Evolutionary conservation across 2,888 invertebrate genomes (phyloP).

Genomic region (Stictocephala bisonia): DNA sequence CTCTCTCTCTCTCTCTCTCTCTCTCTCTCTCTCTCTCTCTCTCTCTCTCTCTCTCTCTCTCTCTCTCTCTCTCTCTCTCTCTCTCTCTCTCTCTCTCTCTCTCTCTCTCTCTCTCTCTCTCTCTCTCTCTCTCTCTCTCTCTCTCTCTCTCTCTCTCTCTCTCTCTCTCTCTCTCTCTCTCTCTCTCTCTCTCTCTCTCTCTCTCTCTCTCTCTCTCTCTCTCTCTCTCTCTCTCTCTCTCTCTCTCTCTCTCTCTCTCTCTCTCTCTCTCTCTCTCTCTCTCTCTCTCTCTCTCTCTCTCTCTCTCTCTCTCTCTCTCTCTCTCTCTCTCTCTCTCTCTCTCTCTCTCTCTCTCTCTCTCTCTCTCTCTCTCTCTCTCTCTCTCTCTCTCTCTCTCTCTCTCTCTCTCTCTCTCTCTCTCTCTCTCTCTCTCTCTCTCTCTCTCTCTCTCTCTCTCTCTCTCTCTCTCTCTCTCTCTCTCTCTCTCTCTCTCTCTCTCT

Average conservation of each 20-base stretch:
- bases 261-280: slow-evolving; percentile 33
- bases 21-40: too few species aligned
- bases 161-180: slow-evolving; percentile 8
- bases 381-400: slow-evolving; percentile 33
- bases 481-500: slow-evolving; percentile 64
- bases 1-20: slow-evolving; percentile 46
- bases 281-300: slow-evolving; percentile 27
- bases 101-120: too few species aligned
- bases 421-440: slow-evolving; percentile 48
- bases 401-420: slow-evolving; percentile 51
- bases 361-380: slow-evolving; percentile 24
- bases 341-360: slow-evolving; percentile 34
- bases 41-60: too few species aligned
- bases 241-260: slow-evolving; percentile 28
- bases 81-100: too few species aligned
- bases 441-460: slow-evolving; percentile 42
- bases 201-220: neutral
- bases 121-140: slow-evolving; percentile 1
- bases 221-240: slow-evolving; percentile 17
- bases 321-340: slow-evolving; percentile 20
- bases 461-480: slow-evolving; percentile 63
- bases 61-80: too few species aligned
- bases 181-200: slow-evolving; percentile 5
- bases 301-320: slow-evolving; percentile 30
- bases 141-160: slow-evolving; percentile 21